Conservation (phyloP, 2,888 invertebrate genomes). For the Drosophila flavopinicola region DNA sequence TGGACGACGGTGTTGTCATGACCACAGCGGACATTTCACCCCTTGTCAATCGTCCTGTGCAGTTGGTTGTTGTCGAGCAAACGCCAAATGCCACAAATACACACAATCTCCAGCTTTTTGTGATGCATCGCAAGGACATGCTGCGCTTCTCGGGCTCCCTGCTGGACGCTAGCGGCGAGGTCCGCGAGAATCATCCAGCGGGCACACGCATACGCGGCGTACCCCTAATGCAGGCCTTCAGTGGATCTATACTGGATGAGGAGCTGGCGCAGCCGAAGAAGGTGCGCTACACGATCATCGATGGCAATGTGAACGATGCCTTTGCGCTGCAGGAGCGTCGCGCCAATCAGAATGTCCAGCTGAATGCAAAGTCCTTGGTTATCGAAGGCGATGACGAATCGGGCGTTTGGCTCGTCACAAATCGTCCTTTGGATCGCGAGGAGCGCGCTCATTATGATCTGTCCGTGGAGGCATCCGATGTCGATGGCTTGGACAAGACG, state of each 20-base stretch:
- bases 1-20: constrained; percentile 95
- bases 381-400: constrained; percentile 85
- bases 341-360: constrained; percentile 66
- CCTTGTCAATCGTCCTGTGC: constrained; percentile 91
- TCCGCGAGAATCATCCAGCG: constrained; percentile 90
- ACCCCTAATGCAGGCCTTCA: constrained; percentile 89
- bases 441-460: constrained; percentile 89
- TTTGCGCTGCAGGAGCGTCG: constrained; percentile 88
- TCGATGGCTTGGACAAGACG: constrained; percentile 91
- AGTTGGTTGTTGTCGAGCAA: constrained; percentile 92
- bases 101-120: constrained; percentile 92
- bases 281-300: constrained; percentile 91
- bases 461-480: constrained; percentile 91
- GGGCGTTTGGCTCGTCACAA: constrained; percentile 91
- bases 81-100: constrained; percentile 91
- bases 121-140: constrained; percentile 93
- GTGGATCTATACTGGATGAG: constrained; percentile 84
- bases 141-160: constrained; percentile 89
- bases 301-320: constrained; percentile 90
- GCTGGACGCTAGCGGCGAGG: constrained; percentile 88
- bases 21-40: constrained; percentile 94
- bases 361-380: constrained; percentile 66
- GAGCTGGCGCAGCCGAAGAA: constrained; percentile 82
- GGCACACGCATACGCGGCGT: constrained; percentile 90
- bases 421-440: constrained; percentile 92